Evolutionary conservation across 2,797 vertebrate species (phyloP).

Genomic region (Geotrypetes seraphini): DNA sequence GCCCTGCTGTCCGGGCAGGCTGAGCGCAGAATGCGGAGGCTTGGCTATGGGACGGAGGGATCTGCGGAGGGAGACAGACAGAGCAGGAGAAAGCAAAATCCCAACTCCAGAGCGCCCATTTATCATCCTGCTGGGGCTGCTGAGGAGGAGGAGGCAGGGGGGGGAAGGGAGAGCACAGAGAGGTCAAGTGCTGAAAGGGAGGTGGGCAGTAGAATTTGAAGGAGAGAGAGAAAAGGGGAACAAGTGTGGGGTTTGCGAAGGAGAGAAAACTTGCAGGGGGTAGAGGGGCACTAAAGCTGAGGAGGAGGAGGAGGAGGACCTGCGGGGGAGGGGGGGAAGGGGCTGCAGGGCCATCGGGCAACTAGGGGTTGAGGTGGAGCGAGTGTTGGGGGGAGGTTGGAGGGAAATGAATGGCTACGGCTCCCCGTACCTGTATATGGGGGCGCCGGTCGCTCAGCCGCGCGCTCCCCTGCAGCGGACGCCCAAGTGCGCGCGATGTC

Average conservation of each 20-base stretch:
- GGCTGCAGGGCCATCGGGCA: neutral
- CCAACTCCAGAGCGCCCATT: no score
- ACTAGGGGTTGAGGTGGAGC: neutral
- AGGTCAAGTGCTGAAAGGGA: no score
- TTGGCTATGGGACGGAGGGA: no score
- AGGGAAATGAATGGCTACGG: slow-evolving; percentile 86
- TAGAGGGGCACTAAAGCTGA: slow-evolving; percentile 3
- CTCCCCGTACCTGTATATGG: slow-evolving; percentile 91
- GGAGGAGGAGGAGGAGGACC: slow-evolving; percentile 8
- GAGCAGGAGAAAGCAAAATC: neutral
- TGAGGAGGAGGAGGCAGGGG: no score
- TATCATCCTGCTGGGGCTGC: no score
- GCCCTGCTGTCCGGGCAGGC: no score
- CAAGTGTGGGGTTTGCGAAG: no score
- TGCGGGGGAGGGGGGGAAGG: neutral
- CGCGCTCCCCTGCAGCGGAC: slow-evolving; percentile 87
- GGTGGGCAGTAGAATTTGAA: no score
- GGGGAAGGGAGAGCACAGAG: no score
- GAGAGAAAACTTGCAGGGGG: no score
- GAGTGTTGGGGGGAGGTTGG: neutral
- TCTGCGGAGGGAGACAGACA: neutral
- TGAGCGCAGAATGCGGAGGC: no score
- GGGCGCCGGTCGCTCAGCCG: slow-evolving; percentile 82
- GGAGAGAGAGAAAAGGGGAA: no score
- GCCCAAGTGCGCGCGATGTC: slow-evolving; percentile 88